phyloP scores from a whole-genome alignment of 2,888 invertebrate genomes.

The Cheilosia pagana region DNA sequence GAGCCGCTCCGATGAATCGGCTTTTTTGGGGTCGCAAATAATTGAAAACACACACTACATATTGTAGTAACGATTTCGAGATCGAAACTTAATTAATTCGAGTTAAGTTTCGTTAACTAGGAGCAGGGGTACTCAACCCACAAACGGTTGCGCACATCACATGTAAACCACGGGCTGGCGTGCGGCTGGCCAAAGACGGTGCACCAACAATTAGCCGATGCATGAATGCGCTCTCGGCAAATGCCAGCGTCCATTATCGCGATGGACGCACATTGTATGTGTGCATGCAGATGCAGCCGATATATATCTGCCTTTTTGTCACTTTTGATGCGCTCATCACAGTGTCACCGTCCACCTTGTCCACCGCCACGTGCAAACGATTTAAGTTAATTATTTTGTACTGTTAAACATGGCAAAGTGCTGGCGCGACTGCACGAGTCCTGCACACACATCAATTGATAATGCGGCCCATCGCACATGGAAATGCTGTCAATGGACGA shows the following conservation, averaged over 20 bases:
- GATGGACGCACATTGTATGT: constrained; percentile 36
- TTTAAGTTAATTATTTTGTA: constrained; percentile 75
- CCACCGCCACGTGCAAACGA: constrained; percentile 43
- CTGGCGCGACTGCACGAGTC: constrained; percentile 54
- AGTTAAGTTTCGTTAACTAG: constrained; percentile 72
- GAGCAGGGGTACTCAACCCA: constrained; percentile 49
- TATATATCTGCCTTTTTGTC: constrained; percentile 43
- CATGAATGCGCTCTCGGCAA: constrained; percentile 58
- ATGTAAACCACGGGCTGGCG: constrained; percentile 5
- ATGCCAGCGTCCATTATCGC: constrained; percentile 53
- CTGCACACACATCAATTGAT: constrained; percentile 65
- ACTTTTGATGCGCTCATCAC: constrained; percentile 55
- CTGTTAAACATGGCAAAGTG: constrained; percentile 70
- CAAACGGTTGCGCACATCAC: constrained; percentile 1
- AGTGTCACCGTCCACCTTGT: constrained; percentile 27
- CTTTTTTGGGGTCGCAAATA: constrained; percentile 60
- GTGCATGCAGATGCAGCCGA: constrained; percentile 2
- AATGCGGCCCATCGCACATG: constrained; percentile 61
- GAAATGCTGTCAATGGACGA: constrained; percentile 32
- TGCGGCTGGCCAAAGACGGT: constrained; percentile 63
- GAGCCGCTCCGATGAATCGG: not conserved
- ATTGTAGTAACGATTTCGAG: constrained; percentile 41
- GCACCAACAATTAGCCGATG: constrained; percentile 69
- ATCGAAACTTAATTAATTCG: constrained; percentile 73
- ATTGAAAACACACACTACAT: constrained; percentile 48